Evolutionary conservation across 2,888 invertebrate genomes (phyloP).

Genomic region (Thereva nobilitata): DNA sequence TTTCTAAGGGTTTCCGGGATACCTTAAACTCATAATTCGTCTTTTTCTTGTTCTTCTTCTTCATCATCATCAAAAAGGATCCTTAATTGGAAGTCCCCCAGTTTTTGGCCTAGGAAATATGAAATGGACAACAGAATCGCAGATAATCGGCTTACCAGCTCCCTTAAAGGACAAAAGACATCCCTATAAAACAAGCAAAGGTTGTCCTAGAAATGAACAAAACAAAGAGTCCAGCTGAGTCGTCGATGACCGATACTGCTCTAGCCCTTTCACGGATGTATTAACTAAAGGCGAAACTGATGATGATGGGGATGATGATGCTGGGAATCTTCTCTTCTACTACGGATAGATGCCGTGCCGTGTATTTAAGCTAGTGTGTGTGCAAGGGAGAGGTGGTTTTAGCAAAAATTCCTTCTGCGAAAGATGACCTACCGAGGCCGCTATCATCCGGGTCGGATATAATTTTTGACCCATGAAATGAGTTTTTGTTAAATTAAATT

Average conservation of each 20-base stretch:
- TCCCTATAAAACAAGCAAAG: conserved; percentile 9
- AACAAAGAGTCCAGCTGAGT: conserved; percentile 22
- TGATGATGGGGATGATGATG: too few species aligned
- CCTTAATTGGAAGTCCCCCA: conserved; percentile 25
- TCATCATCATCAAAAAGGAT: conserved; percentile 19
- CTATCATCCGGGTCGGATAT: conserved; percentile 50
- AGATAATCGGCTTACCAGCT: conserved; percentile 31
- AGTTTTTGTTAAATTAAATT: conserved; percentile 51
- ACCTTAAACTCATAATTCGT: conserved; percentile 1
- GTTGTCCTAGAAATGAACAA: conserved; percentile 29
- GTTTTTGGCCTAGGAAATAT: conserved; percentile 15
- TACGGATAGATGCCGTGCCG: conserved; percentile 18
- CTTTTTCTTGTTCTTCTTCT: conserved; percentile 17
- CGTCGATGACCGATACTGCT: conserved; percentile 5
- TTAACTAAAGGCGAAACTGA: too few species aligned
- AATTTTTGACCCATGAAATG: conserved; percentile 58
- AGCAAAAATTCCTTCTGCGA: background rate
- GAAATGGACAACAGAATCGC: conserved; percentile 23
- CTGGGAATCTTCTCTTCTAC: background rate
- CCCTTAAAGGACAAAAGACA: conserved; percentile 17
- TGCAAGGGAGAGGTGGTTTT: conserved; percentile 1
- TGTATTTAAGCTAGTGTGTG: conserved; percentile 11
- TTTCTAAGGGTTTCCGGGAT: background rate
- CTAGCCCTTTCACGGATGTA: too few species aligned
- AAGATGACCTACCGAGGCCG: conserved; percentile 32